Evolutionary conservation across 2,888 invertebrate genomes (phyloP).

Genomic region (Lasius platythorax): DNA sequence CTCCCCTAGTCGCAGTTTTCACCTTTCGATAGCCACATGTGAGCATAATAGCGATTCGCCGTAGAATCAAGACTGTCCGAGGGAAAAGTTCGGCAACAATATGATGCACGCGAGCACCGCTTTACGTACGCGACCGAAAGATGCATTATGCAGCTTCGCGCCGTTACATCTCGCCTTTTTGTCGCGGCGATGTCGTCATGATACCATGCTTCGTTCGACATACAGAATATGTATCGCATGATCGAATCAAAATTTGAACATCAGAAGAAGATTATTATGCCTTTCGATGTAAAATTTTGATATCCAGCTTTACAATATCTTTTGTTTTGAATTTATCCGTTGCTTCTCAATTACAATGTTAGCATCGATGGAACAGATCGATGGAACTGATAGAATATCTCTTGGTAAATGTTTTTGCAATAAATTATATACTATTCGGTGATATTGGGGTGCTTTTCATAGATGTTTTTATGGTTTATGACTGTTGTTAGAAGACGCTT

Average conservation of each 20-base stretch:
- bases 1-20: constrained; percentile 51
- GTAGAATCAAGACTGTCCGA: constrained; percentile 47
- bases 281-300: neutral
- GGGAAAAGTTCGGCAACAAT: constrained; percentile 57
- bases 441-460: neutral
- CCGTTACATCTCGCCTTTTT: neutral
- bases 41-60: constrained; percentile 57
- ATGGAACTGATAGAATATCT: neutral
- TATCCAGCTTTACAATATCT: neutral
- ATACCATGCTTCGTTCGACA: neutral
- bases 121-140: constrained; percentile 17
- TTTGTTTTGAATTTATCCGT: neutral
- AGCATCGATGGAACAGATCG: neutral
- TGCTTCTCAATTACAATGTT: neutral
- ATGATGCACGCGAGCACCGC: constrained; percentile 49
- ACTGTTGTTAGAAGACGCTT: neutral
- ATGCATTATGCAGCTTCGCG: constrained; percentile 44
- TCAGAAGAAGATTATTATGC: neutral
- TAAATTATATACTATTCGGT: neutral
- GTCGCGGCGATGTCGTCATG: neutral
- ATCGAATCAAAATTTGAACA: neutral
- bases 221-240: neutral
- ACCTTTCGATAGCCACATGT: constrained; percentile 25
- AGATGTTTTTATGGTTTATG: neutral
- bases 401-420: neutral